These are phyloP conservation scores for Sinocyclocheilus anshuiensis DNA, from an alignment of 2,113 vertebrate genomes.

Conservation along the genomic window DNA sequence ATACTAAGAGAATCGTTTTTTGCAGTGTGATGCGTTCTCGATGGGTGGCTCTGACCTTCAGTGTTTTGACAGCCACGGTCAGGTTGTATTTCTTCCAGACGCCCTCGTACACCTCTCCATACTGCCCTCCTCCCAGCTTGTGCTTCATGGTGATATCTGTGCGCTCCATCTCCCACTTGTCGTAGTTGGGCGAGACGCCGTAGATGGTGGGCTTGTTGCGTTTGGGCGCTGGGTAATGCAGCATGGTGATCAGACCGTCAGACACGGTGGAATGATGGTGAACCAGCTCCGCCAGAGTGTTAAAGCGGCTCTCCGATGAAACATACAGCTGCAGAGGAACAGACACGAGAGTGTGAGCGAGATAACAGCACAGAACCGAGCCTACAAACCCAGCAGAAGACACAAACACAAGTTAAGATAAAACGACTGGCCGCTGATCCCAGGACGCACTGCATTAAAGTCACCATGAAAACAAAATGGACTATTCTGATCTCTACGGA, in stretches of 20 bases:
- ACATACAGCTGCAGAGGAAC: conserved; percentile 86
- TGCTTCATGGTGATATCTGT: conserved; percentile 99
- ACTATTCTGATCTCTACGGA: too few relatives aligned
- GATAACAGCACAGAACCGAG: too few relatives aligned
- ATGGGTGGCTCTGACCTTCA: conserved; percentile 81
- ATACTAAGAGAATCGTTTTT: too few relatives aligned
- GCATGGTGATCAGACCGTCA: conserved; percentile 95
- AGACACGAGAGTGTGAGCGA: background rate
- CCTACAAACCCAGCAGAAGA: too few relatives aligned
- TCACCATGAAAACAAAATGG: too few relatives aligned
- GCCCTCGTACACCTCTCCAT: conserved; percentile 97
- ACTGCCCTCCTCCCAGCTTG: conserved; percentile 96
- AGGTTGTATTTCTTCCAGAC: conserved; percentile 99
- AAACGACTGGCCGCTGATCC: too few relatives aligned
- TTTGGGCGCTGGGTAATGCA: conserved; percentile 96
- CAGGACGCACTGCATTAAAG: background rate
- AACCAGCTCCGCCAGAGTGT: conserved; percentile 93
- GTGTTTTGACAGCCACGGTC: conserved; percentile 95
- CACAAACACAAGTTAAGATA: too few relatives aligned
- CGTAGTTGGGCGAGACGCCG: conserved; percentile 95
- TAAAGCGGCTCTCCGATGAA: conserved; percentile 98
- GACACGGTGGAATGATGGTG: conserved; percentile 97
- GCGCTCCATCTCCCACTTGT: conserved; percentile 99
- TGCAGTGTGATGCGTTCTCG: too few relatives aligned
- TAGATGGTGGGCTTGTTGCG: conserved; percentile 99